Conservation (phyloP, 1,140 invertebrate genomes). For the Trypoxylus dichotomus region DNA sequence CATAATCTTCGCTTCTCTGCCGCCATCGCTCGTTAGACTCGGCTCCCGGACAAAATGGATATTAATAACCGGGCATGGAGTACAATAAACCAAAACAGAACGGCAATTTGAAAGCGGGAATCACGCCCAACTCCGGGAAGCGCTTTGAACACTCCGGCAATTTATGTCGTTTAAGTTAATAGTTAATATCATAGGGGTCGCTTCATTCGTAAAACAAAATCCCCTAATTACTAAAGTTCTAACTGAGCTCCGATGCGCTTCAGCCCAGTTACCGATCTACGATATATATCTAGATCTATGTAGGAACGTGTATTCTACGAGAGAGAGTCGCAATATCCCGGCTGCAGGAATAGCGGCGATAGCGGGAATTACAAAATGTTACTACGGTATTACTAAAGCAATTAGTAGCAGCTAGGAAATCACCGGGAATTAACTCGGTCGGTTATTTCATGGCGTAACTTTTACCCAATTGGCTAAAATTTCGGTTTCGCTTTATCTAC, state of each 20-base stretch:
- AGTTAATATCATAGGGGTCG: constrained; percentile 12
- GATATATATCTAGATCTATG: not conserved
- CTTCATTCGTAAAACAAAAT: constrained; percentile 19
- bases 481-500: too few species aligned
- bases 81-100: constrained; percentile 13
- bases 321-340: not conserved
- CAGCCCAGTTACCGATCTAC: not conserved
- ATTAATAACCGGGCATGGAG: not conserved
- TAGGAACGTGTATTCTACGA: not conserved
- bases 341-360: not conserved
- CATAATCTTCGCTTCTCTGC: not conserved
- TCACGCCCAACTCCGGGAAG: not conserved
- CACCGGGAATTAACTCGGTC: too few species aligned
- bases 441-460: too few species aligned
- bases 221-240: constrained; percentile 12
- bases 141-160: not conserved
- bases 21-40: not conserved
- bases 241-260: not conserved
- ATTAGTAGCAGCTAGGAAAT: not conserved
- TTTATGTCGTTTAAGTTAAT: constrained; percentile 7
- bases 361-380: not conserved
- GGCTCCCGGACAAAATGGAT: not conserved
- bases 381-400: not conserved
- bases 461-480: too few species aligned
- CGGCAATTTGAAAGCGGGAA: not conserved